Evolutionary conservation across 2,797 vertebrate species (phyloP).

Genomic region (Acomys russatus): DNA sequence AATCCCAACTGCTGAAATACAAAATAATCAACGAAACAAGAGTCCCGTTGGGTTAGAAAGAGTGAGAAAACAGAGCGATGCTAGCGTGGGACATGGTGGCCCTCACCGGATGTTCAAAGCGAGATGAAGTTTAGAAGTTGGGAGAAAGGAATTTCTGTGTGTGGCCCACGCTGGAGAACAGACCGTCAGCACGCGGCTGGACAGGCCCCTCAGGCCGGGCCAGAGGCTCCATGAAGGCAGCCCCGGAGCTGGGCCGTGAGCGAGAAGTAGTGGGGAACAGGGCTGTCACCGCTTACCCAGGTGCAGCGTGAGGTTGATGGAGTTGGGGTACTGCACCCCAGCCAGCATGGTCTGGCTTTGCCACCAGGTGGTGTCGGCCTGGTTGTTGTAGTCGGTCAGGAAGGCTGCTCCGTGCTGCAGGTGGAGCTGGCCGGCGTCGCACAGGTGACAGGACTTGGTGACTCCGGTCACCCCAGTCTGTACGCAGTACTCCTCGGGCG

Average conservation of each 20-base stretch:
- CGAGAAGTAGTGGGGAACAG: not conserved
- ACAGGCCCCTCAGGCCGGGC: not conserved
- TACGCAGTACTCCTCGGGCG: slow-evolving; percentile 98
- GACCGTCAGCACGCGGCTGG: not conserved
- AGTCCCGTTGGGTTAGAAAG: not conserved
- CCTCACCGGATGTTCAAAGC: not conserved
- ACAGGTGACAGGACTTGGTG: slow-evolving; percentile 99
- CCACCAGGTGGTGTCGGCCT: slow-evolving; percentile 99
- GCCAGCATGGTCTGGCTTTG: slow-evolving; percentile 99
- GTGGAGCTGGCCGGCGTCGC: slow-evolving; percentile 93
- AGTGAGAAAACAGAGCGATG: not conserved
- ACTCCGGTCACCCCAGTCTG: slow-evolving; percentile 99
- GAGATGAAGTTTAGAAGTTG: slow-evolving; percentile 5
- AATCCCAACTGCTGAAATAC: not conserved
- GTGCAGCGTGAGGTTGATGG: slow-evolving; percentile 98
- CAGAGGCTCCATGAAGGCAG: not conserved
- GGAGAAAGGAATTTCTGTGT: slow-evolving; percentile 34
- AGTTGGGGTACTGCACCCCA: slow-evolving; percentile 96
- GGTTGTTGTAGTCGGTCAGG: slow-evolving; percentile 99
- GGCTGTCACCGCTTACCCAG: slow-evolving; percentile 92
- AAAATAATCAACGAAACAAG: not conserved
- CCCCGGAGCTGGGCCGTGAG: not conserved
- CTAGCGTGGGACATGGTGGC: not conserved
- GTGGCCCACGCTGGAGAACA: slow-evolving; percentile 29
- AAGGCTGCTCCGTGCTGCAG: slow-evolving; percentile 94